Conservation (phyloP, 64 coral and sea anemone genomes). For the Acropora yongei region DNA sequence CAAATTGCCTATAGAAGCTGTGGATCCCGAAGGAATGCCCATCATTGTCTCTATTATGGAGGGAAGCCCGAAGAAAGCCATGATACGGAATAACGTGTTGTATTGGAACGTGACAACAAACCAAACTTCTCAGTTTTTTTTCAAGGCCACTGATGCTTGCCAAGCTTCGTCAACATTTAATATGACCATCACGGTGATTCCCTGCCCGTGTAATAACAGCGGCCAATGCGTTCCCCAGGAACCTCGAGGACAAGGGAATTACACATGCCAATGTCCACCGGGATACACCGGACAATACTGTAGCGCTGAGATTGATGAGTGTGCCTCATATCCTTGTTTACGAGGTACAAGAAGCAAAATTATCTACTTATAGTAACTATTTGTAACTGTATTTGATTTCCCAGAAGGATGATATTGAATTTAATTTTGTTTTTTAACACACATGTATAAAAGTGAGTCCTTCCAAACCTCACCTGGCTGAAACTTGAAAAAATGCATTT, state of each 20-base stretch:
- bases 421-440: too few relatives aligned
- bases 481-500: too few relatives aligned
- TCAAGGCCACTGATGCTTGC: constrained; percentile 63
- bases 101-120: constrained; percentile 45
- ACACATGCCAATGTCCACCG: constrained; percentile 26
- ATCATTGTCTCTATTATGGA: constrained; percentile 31
- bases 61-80: constrained; percentile 7
- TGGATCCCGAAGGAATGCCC: constrained; percentile 60
- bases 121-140: constrained; percentile 32
- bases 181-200: neutral
- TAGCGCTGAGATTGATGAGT: constrained; percentile 32
- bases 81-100: neutral
- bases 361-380: neutral
- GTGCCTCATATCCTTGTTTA: constrained; percentile 23
- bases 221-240: constrained; percentile 27
- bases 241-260: constrained; percentile 13
- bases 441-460: too few relatives aligned
- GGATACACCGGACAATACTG: constrained; percentile 42
- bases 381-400: neutral
- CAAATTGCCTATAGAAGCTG: too few relatives aligned
- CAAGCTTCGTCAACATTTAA: constrained; percentile 25
- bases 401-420: neutral
- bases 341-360: neutral
- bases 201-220: constrained; percentile 42
- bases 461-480: too few relatives aligned